Evolutionary conservation across 2,113 vertebrate species (phyloP), one percentile per base, ranked within the genome.

Genomic region (Rostratula benghalensis): DNA sequence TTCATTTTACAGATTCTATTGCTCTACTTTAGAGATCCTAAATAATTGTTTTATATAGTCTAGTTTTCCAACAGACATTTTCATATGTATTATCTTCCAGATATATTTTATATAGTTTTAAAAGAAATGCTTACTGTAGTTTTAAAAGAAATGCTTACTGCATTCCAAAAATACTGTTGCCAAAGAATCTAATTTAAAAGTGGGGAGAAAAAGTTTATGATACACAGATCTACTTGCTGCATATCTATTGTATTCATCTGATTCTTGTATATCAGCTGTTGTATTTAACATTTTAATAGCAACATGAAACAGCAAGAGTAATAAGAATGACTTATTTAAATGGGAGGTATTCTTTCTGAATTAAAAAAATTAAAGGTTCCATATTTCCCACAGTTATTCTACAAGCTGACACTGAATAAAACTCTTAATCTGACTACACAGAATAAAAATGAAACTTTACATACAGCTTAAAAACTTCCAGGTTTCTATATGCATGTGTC

Each of bases 1-100:
- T 87, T 88, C 3, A 92, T 93, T 88, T 94, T 90, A 90, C 65
- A 88, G 87, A 96, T 87, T 60, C 76, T 90, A 80, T 91, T 97
- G 57, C 84, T 96, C 91, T 95, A 54, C 60, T 97, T 96, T 73
- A 95, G 68, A 88, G 15, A 71, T 90, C 46, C 88, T 96, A 88
- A 92, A 82, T 83, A 94, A 85, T 91, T 94, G 19, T 91, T 94
- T 93, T 92, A 83, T 73, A 83, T 28, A 79, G 59, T 61, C 75
- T 93, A 43, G 37, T 93, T 87, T 86, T 93, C 93, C 75, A 93
- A 71, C 31, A 64, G 69, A 21, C 56, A 45, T 94, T 95, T 96
- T 73, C 14, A 6, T n/a, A 92, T 68, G n/a, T 71, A 60, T 94
- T 82, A 54, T 95, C 39, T 89, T 95, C 85, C 91, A 95, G 77